Evolutionary conservation across 2,888 invertebrate species (phyloP), one percentile per base, ranked within the genome.

Genomic region (Calephelis perditalis): DNA sequence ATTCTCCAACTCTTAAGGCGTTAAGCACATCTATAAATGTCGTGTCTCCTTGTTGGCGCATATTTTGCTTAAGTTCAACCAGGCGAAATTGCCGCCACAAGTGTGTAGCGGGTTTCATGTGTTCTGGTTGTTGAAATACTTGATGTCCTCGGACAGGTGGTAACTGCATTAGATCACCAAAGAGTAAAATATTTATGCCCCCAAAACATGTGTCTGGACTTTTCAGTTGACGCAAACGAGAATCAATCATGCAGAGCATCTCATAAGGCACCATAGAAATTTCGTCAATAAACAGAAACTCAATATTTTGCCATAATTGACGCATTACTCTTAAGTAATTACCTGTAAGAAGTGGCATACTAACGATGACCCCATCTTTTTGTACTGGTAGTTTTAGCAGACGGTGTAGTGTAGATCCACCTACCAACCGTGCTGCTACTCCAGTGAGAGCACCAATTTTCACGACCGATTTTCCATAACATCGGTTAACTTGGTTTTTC

Each of bases 181-280:
- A 67, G 7, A 68, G 61, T 57, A 61, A 56, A 54, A 68, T 59
- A 56, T 68, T 69, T 59, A 68, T 58, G 8, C 63, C 67, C 54
- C 66, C 65, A 63, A 67, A 69, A 43, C 57, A 57, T 9, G 47
- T n/a, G 35, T 43, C 36, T 7, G 10, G 52, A 54, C 46, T 71
- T 63, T 70, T 68, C 7, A 67, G 57, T 58, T 68, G 65, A 57
- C 62, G 58, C 15, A 73, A 61, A 54, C 72, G 67, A 11, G 65
- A 61, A 59, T 73, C 68, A 5, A 71, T 67, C 68, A 70, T 70
- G 36, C 71, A 68, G 5, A 73, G 62, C 67, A 70, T 72, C 61
- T 74, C 66, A 66, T 75, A 73, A 1, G 73, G 65, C 7, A 73
- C 71, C 73, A 74, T 71, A 52, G 71, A 74, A 58, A 71, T 68